These are phyloP conservation scores for Brachionus manjavacas DNA, from an alignment of 1,140 invertebrate species.

Conservation along the genomic window DNA sequence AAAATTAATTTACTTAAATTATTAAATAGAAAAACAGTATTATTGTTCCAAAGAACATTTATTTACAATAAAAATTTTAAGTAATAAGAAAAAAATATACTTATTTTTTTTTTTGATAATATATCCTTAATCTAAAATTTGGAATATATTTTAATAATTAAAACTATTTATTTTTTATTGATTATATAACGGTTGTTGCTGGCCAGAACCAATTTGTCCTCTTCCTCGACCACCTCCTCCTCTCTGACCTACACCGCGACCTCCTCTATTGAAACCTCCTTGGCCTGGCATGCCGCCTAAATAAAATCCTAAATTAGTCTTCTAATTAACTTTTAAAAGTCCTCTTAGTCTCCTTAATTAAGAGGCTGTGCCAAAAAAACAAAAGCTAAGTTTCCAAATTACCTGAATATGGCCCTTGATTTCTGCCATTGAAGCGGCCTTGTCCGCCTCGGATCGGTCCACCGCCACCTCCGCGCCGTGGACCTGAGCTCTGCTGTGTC, in stretches of 20 bases:
- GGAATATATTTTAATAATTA: neutral
- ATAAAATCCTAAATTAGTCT: neutral
- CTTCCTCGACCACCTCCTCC: neutral
- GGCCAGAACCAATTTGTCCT: neutral
- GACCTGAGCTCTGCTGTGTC: neutral
- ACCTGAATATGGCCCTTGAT: slow-evolving; percentile 24
- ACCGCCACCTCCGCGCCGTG: neutral
- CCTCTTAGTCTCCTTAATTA: neutral
- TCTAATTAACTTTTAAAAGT: neutral
- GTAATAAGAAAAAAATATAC: neutral
- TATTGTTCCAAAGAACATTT: neutral
- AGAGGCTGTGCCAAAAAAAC: neutral
- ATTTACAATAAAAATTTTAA: neutral
- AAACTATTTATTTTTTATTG: slow-evolving; percentile 10
- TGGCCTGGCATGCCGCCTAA: slow-evolving; percentile 17
- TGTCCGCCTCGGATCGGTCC: slow-evolving; percentile 13
- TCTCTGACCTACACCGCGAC: slow-evolving; percentile 17
- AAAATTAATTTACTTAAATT: too few relatives aligned
- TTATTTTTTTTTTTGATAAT: neutral
- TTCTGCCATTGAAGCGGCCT: neutral
- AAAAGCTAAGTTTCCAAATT: neutral
- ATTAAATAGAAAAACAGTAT: neutral
- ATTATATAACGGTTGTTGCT: slow-evolving; percentile 13
- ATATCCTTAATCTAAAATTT: neutral
- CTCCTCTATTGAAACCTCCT: slow-evolving; percentile 10